Evolutionary conservation across 2,797 vertebrate genomes (phyloP).

Genomic region (Alcedo atthis): DNA sequence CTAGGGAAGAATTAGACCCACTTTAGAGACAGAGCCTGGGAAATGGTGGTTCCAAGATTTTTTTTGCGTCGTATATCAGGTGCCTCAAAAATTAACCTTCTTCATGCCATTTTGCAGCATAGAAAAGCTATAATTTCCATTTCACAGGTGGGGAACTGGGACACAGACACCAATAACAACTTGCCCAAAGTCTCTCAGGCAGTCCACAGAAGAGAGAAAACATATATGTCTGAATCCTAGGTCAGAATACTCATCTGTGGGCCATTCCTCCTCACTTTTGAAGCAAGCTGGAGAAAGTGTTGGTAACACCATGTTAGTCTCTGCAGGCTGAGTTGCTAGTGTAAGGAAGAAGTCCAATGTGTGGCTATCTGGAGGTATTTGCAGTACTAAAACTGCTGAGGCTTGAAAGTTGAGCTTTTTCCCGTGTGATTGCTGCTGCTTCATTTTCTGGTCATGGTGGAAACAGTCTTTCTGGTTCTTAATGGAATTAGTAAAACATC

Average conservation of each 20-base stretch:
- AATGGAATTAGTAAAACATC: slow-evolving; percentile 64
- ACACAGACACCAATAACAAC: neutral
- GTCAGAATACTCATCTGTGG: neutral
- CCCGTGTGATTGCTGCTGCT: slow-evolving; percentile 59
- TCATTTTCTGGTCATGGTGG: slow-evolving; percentile 64
- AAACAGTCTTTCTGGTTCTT: slow-evolving; percentile 68
- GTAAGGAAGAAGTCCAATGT: neutral
- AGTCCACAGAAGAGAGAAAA: neutral
- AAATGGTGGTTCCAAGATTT: neutral
- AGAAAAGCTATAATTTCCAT: neutral
- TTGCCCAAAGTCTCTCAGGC: neutral
- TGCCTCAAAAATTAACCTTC: neutral
- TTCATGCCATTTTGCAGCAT: neutral
- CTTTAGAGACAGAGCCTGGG: neutral
- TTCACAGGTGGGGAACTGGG: neutral
- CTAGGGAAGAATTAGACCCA: neutral
- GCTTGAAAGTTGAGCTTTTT: slow-evolving; percentile 59
- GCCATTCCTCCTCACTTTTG: neutral
- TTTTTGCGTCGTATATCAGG: neutral
- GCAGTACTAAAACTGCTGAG: slow-evolving; percentile 53
- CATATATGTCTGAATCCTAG: neutral
- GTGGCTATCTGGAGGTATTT: slow-evolving; percentile 36
- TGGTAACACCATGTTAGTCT: neutral
- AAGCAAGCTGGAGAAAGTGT: neutral
- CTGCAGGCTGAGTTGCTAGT: neutral